phyloP scores from a whole-genome alignment of 2,888 invertebrate genomes.

The Alentia gelatinosa region DNA sequence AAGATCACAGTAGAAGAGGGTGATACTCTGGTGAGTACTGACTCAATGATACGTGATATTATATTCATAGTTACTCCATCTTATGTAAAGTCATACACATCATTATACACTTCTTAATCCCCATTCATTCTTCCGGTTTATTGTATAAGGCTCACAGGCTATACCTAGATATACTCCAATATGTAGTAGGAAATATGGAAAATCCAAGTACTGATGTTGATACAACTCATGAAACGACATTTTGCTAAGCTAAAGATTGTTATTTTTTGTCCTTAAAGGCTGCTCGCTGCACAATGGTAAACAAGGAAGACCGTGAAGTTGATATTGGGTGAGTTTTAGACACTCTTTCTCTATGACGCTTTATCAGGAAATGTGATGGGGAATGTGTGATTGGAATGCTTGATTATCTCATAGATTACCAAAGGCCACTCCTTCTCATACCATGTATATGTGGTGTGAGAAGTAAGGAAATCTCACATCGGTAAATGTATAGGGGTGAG shows the following conservation, averaged over 20 bases:
- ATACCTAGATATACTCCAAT: no score
- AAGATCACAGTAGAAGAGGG: conserved; percentile 72
- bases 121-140: background rate
- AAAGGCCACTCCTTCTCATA: no score
- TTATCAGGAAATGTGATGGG: no score
- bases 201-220: background rate
- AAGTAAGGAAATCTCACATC: no score
- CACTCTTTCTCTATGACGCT: no score
- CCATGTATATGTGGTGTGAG: no score
- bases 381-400: no score
- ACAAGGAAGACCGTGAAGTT: conserved; percentile 85
- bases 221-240: background rate
- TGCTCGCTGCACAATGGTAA: conserved; percentile 95
- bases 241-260: no score
- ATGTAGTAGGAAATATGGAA: no score
- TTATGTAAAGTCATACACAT: background rate
- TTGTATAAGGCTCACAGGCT: no score
- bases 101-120: background rate
- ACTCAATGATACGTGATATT: background rate
- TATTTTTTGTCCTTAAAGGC: conserved; percentile 84
- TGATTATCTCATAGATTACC: no score
- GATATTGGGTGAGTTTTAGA: conserved; percentile 86
- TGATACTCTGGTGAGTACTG: conserved; percentile 75
- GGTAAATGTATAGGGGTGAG: no score
- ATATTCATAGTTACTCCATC: background rate